Base-by-base conservation (phyloP, 2,113 vertebrate species). In the Ramphastos sulfuratus region DNA sequence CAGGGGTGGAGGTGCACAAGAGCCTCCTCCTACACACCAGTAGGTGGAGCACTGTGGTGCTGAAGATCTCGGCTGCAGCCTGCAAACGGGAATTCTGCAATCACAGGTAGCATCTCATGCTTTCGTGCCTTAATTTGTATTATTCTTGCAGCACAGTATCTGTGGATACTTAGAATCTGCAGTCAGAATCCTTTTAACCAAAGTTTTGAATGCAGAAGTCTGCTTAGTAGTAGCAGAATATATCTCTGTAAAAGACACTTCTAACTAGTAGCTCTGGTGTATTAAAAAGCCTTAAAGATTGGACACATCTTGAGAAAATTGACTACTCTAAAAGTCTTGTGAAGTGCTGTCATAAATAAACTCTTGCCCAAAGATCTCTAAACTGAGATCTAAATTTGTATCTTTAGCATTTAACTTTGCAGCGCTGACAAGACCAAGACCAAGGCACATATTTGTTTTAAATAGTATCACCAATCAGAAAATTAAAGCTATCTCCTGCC, bases 61-160 rank as follows among this genome's bases (percentile, higher is more conserved):
- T 6, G 18, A 2, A 11, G 9, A 7, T 46, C 54, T 10, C 30
- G 4, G 10, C 10, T 10, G 7, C 21, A 19, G 8, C 17, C 13
- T 18, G 48, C 9, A 4, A 67, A 15, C 23, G 1, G 42, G 21
- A 4, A 23, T 7, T 13, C 27, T 4, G 39, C 63, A 3, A 15
- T 4, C 2, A 1, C 10, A 2, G 31, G 15, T 2, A 19, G 24
- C 15, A 2, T 35, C 6, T 3, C 59, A 0, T 0, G 2, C 44
- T 37, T 48, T 23, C 37, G 0, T 5, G 23, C 48, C 73, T 54
- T 7, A 2, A 9, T 0, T 5, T 46, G 70, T 79, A 9, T 1
- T 2, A 14, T 21, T 39, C 18, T 1, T 21, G 61, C 67, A 4
- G 6, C 33, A 19, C 52, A 17, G 15, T 8, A 39, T 42, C 35